Evolutionary conservation across 2,888 invertebrate species (phyloP).

Genomic region (Seira musarum): DNA sequence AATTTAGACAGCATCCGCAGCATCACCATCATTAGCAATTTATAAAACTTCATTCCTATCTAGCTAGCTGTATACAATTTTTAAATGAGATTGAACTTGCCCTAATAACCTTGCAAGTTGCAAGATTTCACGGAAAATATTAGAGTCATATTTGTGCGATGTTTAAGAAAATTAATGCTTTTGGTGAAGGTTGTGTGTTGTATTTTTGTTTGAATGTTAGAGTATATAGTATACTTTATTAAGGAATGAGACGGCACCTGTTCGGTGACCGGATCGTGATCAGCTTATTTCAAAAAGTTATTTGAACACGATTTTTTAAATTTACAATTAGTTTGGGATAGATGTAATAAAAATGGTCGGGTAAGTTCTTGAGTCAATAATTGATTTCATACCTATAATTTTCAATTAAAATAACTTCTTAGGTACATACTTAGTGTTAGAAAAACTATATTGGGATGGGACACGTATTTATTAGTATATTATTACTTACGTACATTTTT

Average conservation of each 20-base stretch:
- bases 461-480: too few species aligned
- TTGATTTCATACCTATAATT: too few species aligned
- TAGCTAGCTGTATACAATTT: conserved; percentile 1
- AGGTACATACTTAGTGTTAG: too few species aligned
- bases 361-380: not conserved
- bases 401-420: too few species aligned
- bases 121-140: conserved; percentile 15
- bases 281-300: not conserved
- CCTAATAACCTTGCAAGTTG: conserved; percentile 53
- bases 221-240: not conserved
- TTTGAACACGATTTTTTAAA: not conserved
- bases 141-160: conserved; percentile 9
- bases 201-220: not conserved
- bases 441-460: too few species aligned
- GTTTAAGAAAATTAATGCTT: conserved; percentile 5
- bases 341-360: not conserved
- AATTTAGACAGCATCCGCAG: not conserved
- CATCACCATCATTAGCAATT: not conserved
- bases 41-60: not conserved
- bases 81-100: conserved; percentile 50
- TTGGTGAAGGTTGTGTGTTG: not conserved
- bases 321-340: too few species aligned
- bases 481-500: too few species aligned
- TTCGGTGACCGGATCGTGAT: not conserved
- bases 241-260: not conserved